These are phyloP conservation scores for Drosophila meridionalis DNA, from an alignment of 2,888 invertebrate genomes.

Conservation along the genomic window DNA sequence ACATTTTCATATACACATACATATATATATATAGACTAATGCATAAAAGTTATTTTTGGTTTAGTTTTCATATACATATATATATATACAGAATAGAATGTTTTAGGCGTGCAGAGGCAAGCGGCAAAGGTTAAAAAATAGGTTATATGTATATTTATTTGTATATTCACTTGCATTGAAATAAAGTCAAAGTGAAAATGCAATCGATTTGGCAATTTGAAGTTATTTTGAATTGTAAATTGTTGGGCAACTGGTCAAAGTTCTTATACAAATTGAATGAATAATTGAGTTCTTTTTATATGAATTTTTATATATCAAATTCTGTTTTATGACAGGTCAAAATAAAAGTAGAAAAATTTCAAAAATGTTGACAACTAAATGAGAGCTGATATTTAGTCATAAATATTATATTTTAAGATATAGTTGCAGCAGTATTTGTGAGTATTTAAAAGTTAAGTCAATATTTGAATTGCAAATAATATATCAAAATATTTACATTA, in stretches of 20 bases:
- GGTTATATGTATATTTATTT: constrained; percentile 14
- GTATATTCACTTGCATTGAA: constrained; percentile 28
- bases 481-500: neutral
- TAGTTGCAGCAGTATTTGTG: neutral
- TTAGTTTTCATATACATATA: constrained; percentile 17
- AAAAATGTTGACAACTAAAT: constrained; percentile 1
- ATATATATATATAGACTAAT: constrained; percentile 33
- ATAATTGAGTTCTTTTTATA: constrained; percentile 4
- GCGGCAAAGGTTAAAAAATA: constrained; percentile 22
- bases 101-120: constrained; percentile 49
- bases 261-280: constrained; percentile 4
- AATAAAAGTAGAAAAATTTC: constrained; percentile 1
- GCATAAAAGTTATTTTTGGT: constrained; percentile 23
- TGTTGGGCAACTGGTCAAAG: constrained; percentile 23
- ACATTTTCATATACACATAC: constrained; percentile 37
- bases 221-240: constrained; percentile 42
- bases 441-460: neutral
- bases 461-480: neutral
- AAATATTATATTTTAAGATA: neutral
- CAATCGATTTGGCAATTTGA: constrained; percentile 51
- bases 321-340: neutral
- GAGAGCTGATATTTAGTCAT: neutral
- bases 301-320: neutral
- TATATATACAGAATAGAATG: constrained; percentile 28
- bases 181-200: constrained; percentile 50